phyloP scores from a whole-genome alignment of 2,113 vertebrate genomes.

The Clarias gariepinus region DNA sequence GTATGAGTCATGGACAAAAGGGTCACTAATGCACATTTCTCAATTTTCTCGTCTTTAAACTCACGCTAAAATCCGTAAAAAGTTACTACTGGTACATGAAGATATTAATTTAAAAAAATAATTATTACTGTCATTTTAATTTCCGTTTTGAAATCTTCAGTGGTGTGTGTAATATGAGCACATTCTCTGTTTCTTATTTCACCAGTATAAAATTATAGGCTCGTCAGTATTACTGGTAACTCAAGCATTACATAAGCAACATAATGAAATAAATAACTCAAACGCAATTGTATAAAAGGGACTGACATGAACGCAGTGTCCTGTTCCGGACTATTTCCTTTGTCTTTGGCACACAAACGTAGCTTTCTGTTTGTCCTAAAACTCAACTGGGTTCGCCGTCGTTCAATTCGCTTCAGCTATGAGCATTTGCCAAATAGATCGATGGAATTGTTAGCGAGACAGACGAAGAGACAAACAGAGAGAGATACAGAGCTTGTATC shows the following conservation, averaged over 20 bases:
- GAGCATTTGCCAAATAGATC: not conserved
- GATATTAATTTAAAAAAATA: not conserved
- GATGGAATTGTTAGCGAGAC: not conserved
- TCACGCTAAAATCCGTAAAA: not conserved
- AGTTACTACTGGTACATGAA: not conserved
- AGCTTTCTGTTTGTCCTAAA: not conserved
- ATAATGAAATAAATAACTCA: not conserved
- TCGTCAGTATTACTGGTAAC: not conserved
- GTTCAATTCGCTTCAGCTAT: not conserved
- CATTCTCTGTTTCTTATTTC: not conserved
- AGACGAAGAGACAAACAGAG: conserved; percentile 34
- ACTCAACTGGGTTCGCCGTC: too few relatives aligned
- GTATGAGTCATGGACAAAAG: too few relatives aligned
- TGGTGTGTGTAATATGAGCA: not conserved
- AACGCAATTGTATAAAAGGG: not conserved
- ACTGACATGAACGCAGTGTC: not conserved
- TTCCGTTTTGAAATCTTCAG: not conserved
- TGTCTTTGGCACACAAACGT: not conserved
- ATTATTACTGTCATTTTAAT: not conserved
- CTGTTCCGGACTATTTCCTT: not conserved
- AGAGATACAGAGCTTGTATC: conserved; percentile 36
- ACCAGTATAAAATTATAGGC: not conserved
- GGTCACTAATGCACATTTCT: too few relatives aligned
- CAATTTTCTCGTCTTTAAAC: too few relatives aligned
- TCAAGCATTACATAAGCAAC: not conserved